Base-by-base conservation (phyloP, 2,888 invertebrate species). In the Miltochrista miniata region DNA sequence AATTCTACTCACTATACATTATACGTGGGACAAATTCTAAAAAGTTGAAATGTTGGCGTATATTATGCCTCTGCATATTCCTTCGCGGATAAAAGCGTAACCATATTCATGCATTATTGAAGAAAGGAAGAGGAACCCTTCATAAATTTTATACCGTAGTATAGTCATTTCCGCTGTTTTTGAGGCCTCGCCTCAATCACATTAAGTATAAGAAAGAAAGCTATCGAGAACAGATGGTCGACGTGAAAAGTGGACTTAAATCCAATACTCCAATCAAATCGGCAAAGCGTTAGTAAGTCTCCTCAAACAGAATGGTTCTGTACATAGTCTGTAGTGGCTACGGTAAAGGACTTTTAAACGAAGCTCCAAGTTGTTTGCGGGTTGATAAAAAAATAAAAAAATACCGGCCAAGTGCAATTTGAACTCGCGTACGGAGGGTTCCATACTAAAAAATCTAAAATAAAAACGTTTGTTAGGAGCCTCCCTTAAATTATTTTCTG, bases 151-250 rank as follows among this genome's bases (percentile, higher is more conserved):
- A 24, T 5, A 24, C 11, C n/a, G 30, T 14, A 5, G 18, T 43
- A n/a, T 18, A 24, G 12, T 34, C 13, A 0, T 18, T 13, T 5
- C 30, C 39, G 52, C 48, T 31, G 35, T 30, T 40, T 31, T 41
- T 10, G 12, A 15, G 33, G 40, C 37, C 31, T 24, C 34, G 33
- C 11, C 18, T 7, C 50, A 53, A 53, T 56, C 45, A 50, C 41
- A 50, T 50, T 50, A 53, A 47, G 29, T 45, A 41, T 13, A 29
- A 37, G 43, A 15, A 36, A 37, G 49, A 33, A 48, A 41, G 38
- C 51, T 34, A 48, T 57, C 30, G 43, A 40, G 39, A 49, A 49
- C 50, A 54, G 56, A 48, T 51, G 56, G 47, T 15, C 43, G 46
- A 45, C 50, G 39, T 24, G 39, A 42, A 54, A 24, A 24, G 46